Evolutionary conservation across 2,113 vertebrate genomes (phyloP).

Genomic region (Tupaia chinensis): DNA sequence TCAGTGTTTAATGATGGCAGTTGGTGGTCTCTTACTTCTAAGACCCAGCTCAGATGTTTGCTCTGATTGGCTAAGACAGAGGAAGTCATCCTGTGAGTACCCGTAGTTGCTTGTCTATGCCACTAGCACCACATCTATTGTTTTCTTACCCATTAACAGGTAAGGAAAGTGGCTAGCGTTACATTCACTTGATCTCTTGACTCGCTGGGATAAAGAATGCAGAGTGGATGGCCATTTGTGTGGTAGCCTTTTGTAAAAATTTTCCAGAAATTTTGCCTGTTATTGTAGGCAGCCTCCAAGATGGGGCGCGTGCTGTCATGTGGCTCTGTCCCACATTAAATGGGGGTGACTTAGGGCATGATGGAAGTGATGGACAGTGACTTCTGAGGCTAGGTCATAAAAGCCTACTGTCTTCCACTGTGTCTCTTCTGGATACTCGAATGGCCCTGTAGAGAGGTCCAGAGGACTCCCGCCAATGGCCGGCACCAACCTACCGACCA

Average conservation of each 20-base stretch:
- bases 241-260: not conserved
- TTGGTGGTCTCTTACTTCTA: not conserved
- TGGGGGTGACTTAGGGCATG: not conserved
- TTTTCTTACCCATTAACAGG: not conserved
- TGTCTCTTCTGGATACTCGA: not conserved
- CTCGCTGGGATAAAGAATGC: not conserved
- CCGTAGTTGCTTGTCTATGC: not conserved
- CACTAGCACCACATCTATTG: not conserved
- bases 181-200: not conserved
- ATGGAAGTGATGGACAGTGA: not conserved
- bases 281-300: not conserved
- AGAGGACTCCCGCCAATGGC: accelerated
- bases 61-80: not conserved
- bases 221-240: not conserved
- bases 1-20: not conserved
- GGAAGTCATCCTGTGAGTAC: not conserved
- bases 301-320: not conserved
- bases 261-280: not conserved
- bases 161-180: not conserved
- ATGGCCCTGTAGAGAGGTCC: not conserved
- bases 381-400: not conserved
- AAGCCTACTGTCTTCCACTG: not conserved
- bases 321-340: not conserved
- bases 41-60: not conserved
- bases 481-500: not conserved